These are phyloP conservation scores for Branchinecta lynchi DNA, from an alignment of 1,140 invertebrate species.

Conservation along the genomic window DNA sequence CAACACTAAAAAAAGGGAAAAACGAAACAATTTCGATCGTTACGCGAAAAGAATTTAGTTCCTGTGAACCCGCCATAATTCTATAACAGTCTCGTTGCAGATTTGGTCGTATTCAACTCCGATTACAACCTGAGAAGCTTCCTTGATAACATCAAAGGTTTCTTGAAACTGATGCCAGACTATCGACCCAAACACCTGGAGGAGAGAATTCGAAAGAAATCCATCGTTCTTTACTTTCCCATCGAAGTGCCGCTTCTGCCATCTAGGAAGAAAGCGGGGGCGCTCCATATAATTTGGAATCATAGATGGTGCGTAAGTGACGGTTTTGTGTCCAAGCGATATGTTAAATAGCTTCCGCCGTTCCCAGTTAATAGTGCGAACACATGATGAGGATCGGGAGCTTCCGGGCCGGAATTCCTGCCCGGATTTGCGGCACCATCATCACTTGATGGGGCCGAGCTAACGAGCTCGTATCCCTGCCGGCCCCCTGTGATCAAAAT, in stretches of 20 bases:
- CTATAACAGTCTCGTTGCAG: conserved; percentile 44
- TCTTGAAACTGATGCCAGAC: conserved; percentile 51
- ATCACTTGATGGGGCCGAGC: too few species aligned
- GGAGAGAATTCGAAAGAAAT: conserved; percentile 42
- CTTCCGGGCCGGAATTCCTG: too few species aligned
- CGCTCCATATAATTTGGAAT: conserved; percentile 53
- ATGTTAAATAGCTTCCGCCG: neutral
- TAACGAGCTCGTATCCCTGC: too few species aligned
- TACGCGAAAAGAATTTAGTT: too few species aligned
- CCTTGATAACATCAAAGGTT: conserved; percentile 41
- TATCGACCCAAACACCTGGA: conserved; percentile 40
- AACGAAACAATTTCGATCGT: too few species aligned
- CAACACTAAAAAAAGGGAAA: too few species aligned
- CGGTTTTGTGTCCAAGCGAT: conserved; percentile 8
- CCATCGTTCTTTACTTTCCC: conserved; percentile 48
- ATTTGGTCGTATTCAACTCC: conserved; percentile 55
- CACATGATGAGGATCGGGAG: too few species aligned
- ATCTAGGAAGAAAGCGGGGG: conserved; percentile 23
- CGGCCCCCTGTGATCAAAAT: too few species aligned
- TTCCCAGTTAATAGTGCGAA: neutral
- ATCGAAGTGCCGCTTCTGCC: conserved; percentile 32
- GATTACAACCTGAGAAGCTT: conserved; percentile 51
- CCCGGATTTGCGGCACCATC: too few species aligned
- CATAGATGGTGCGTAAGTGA: conserved; percentile 44
- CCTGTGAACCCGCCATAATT: neutral